Base-by-base conservation (phyloP, 2,888 invertebrate genomes). In the Galerucella pusilla region DNA sequence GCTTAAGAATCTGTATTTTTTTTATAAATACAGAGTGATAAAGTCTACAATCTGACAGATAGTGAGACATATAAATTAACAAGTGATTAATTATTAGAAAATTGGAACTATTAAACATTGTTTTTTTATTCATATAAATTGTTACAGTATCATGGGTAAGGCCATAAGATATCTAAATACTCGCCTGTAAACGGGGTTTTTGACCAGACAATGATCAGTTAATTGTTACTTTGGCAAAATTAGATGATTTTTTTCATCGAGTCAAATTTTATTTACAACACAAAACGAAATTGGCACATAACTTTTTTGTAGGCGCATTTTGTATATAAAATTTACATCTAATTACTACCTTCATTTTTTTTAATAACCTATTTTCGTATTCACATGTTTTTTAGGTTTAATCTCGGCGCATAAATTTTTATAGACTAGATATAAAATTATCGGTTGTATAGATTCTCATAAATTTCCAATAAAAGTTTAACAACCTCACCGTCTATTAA, bases 191-290 rank as follows among this genome's bases (percentile, higher is more conserved):
- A 20, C 57, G 20, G 11, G 57, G 57, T 57, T 57, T 20, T 57
- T 57, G 57, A 57, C 57, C 57, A 49, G 49, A 49, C 49, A 49
- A 49, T 20, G 11, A 57, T 57, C n/a, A 2, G 16, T 57, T 57
- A 57, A 57, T 57, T 57, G 16, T 57, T 20, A 57, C 20, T n/a
- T 57, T 57, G 57, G 16, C 57, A 10, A 16, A 57, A 57, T 57
- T 57, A 20, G 57, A 20, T 57, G 20, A 20, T 57, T 57, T 57
- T 57, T 57, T 20, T 20, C 9, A 20, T 16, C 20, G 4, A 16
- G 57, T 57, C 20, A 57, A 57, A 57, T 20, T 57, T 57, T 42
- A 6, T 6, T 42, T 42, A 42, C 7, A 9, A 0, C 35, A 42
- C 35, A 7, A 42, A 42, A 42, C 35, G 35, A 42, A 42, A 42